Conservation (phyloP, 2,113 vertebrate genomes). For the Pardalotus punctatus region DNA sequence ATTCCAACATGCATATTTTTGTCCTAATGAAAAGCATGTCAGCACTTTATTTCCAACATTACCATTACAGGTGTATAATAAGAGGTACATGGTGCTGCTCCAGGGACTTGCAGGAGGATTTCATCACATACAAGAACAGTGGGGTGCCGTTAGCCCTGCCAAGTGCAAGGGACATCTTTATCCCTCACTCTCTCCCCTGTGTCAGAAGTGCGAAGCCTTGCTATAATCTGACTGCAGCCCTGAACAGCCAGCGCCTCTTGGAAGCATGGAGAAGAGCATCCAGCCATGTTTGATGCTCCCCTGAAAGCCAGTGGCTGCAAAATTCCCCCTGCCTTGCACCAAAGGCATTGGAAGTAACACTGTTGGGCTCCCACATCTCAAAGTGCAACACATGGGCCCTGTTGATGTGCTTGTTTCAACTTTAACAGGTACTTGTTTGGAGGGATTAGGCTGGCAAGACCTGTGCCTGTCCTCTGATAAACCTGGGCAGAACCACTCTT, state of each 20-base stretch:
- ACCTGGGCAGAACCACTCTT: neutral
- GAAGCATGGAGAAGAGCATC: neutral
- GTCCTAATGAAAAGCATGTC: neutral
- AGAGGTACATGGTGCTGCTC: neutral
- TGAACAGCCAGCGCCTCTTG: rapidly evolving
- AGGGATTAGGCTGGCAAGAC: neutral
- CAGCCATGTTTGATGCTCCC: neutral
- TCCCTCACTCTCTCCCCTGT: neutral
- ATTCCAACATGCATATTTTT: neutral
- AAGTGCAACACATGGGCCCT: rapidly evolving
- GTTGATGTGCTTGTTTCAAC: neutral
- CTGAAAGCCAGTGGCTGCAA: neutral
- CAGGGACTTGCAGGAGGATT: neutral
- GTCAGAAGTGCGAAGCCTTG: neutral
- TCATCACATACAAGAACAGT: neutral
- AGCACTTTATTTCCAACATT: neutral
- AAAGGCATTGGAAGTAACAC: rapidly evolving
- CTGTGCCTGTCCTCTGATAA: neutral
- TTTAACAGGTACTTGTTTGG: neutral
- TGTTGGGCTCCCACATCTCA: rapidly evolving
- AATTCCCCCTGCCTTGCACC: neutral
- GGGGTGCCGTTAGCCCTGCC: neutral
- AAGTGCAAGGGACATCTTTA: rapidly evolving
- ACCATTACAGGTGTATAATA: neutral
- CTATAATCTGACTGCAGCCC: neutral